A percentile compares a stretch with the other conserved stretches of the same genome.
Evolutionary conservation across 1,140 invertebrate species (phyloP).

Genomic region (Scaptomyza hsui): DNA sequence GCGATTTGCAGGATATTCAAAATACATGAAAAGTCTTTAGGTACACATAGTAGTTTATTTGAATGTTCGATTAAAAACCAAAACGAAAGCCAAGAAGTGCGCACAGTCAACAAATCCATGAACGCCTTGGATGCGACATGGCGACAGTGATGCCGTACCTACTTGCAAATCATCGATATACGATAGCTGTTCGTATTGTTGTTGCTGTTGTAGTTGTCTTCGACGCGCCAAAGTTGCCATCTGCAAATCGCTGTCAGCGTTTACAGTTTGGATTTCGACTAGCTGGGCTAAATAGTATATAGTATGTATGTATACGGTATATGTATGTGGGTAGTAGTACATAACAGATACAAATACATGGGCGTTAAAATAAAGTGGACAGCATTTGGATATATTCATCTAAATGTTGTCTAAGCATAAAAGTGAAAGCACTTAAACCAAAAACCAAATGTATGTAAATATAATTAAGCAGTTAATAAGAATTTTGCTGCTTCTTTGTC

Average conservation of each 20-base stretch:
- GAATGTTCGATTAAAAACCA: slow-evolving; percentile 30
- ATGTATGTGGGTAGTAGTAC: slow-evolving; percentile 1
- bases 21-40: slow-evolving; percentile 25
- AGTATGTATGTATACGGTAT: not conserved
- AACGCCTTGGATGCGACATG: slow-evolving; percentile 6
- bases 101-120: slow-evolving; percentile 13
- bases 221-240: slow-evolving; percentile 57
- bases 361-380: not conserved
- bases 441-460: no score
- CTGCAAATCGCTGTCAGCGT: slow-evolving; percentile 67
- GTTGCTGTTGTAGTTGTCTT: slow-evolving; percentile 11
- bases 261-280: slow-evolving; percentile 79
- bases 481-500: no score
- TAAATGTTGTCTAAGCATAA: no score
- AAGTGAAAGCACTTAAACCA: no score
- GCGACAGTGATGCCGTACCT: slow-evolving; percentile 59
- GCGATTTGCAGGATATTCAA: slow-evolving; percentile 24
- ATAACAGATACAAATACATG: not conserved
- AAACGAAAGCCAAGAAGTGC: slow-evolving; percentile 38
- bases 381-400: no score
- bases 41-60: slow-evolving; percentile 36
- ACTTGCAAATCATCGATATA: slow-evolving; percentile 54
- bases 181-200: slow-evolving; percentile 17
- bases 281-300: slow-evolving; percentile 72
- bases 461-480: no score